A percentile compares a stretch with the other conserved stretches of the same genome.
Conservation (phyloP, 2,888 invertebrate species). For the Oeneis ivallda region DNA sequence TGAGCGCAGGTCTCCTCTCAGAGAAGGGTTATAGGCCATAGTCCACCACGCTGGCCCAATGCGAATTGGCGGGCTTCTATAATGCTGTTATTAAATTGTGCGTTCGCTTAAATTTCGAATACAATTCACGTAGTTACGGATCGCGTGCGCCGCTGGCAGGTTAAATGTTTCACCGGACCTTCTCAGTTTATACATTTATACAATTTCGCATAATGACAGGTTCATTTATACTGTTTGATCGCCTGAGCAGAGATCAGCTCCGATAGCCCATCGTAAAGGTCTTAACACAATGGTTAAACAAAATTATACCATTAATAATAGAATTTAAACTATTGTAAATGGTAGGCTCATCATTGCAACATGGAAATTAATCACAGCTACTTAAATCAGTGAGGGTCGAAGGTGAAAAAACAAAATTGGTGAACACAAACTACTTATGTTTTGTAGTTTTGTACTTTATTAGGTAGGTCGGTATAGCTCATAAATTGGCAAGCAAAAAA, state of each 20-base stretch:
- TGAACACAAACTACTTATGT: too few species aligned
- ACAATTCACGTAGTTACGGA: constrained; percentile 29
- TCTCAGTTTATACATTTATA: constrained; percentile 55
- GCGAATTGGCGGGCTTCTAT: neutral
- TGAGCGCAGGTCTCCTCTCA: too few species aligned
- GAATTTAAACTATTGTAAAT: too few species aligned
- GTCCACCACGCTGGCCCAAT: too few species aligned
- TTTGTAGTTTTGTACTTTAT: too few species aligned
- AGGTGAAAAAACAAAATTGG: too few species aligned
- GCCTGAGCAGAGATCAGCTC: constrained; percentile 40
- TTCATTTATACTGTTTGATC: constrained; percentile 61
- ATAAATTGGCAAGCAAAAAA: too few species aligned
- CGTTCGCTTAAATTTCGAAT: constrained; percentile 20
- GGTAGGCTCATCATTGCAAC: too few species aligned
- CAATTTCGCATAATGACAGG: constrained; percentile 61
- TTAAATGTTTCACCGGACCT: constrained; percentile 43
- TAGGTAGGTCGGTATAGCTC: too few species aligned
- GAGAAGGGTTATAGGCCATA: too few species aligned
- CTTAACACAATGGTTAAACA: constrained; percentile 17
- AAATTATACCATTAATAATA: neutral
- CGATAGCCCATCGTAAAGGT: constrained; percentile 35
- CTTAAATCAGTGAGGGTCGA: too few species aligned
- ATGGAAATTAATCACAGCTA: too few species aligned
- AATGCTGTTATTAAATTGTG: neutral
- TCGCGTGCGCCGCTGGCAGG: constrained; percentile 43